Conservation (phyloP, 2,888 invertebrate species). For the Eustalomyia histrio region DNA sequence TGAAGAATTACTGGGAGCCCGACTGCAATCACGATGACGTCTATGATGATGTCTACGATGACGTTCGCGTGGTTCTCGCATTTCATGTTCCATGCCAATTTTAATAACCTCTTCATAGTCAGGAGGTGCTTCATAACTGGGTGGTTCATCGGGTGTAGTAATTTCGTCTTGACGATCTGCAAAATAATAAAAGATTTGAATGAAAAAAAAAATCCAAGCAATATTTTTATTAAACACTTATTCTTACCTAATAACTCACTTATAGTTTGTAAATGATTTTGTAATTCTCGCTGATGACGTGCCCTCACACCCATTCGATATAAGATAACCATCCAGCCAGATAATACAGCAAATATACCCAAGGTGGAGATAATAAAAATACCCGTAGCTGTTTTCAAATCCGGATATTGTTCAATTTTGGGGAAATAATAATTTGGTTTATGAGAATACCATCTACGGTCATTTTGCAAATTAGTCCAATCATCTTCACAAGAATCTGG, state of each 20-base stretch:
- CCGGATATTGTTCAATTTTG: conserved; percentile 84
- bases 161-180: conserved; percentile 80
- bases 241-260: conserved; percentile 83
- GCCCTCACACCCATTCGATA: conserved; percentile 84
- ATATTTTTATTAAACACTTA: no score
- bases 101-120: conserved; percentile 86
- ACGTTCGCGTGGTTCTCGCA: conserved; percentile 73
- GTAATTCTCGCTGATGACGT: conserved; percentile 83
- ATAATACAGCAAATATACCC: conserved; percentile 83
- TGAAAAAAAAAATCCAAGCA: neutral
- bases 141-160: conserved; percentile 81
- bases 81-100: conserved; percentile 80
- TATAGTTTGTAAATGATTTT: conserved; percentile 84
- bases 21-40: conserved; percentile 70
- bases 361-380: conserved; percentile 84
- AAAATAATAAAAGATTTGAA: neutral
- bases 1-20: conserved; percentile 71
- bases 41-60: conserved; percentile 71
- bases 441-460: conserved; percentile 84
- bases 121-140: conserved; percentile 86
- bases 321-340: conserved; percentile 83
- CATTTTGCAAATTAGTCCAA: conserved; percentile 81
- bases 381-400: conserved; percentile 84
- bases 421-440: conserved; percentile 87
- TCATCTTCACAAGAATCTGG: conserved; percentile 83